phyloP scores from a whole-genome alignment of 1,140 invertebrate species.

The Calliopsis andreniformis region DNA sequence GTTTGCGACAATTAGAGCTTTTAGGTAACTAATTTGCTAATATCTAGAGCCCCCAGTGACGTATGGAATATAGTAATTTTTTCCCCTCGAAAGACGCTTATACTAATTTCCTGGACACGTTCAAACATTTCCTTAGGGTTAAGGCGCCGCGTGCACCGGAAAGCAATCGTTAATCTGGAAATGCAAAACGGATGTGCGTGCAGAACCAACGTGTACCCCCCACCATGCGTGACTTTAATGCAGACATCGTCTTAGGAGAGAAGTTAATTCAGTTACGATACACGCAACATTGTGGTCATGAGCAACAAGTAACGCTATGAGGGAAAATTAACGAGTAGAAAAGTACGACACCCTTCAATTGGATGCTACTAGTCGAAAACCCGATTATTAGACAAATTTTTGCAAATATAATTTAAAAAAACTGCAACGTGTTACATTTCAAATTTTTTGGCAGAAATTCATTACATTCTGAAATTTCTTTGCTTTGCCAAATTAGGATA shows the following conservation, averaged over 20 bases:
- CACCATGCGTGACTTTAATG: constrained; percentile 58
- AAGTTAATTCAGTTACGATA: constrained; percentile 56
- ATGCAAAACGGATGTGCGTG: constrained; percentile 72
- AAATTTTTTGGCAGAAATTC: too few relatives aligned
- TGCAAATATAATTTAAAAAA: too few relatives aligned
- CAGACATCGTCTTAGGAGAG: constrained; percentile 45
- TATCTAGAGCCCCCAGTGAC: background rate
- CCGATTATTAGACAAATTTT: too few relatives aligned
- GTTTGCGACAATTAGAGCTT: background rate
- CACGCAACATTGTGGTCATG: constrained; percentile 31
- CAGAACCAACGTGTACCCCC: constrained; percentile 50
- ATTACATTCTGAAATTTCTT: too few relatives aligned
- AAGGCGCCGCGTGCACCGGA: constrained; percentile 66
- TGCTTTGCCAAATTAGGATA: too few relatives aligned
- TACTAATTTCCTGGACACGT: constrained; percentile 31
- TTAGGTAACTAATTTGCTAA: background rate
- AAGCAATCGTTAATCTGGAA: constrained; percentile 64
- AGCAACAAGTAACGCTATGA: constrained; percentile 32
- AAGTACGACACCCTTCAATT: background rate
- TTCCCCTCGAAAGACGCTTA: background rate
- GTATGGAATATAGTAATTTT: background rate
- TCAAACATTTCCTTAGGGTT: constrained; percentile 50
- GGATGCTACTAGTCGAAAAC: too few relatives aligned
- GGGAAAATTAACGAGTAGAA: background rate
- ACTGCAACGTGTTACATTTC: too few relatives aligned